phyloP scores from a whole-genome alignment of 2,113 vertebrate species.

The Bungarus multicinctus region DNA sequence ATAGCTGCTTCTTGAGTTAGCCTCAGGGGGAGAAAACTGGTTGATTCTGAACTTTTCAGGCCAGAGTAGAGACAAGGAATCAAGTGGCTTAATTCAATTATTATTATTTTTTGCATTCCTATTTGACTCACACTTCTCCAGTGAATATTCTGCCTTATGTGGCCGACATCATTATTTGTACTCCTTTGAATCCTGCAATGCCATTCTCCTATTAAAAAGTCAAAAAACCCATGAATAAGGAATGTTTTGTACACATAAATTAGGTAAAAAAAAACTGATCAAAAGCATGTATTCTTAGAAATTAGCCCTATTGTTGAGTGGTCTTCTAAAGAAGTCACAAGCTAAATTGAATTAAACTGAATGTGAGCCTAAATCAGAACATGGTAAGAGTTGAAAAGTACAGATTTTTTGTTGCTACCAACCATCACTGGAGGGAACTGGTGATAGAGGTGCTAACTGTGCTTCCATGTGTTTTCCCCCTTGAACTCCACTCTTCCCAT shows the following conservation, averaged over 20 bases:
- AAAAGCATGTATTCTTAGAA: not conserved
- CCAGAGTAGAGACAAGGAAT: not conserved
- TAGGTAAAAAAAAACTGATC: not conserved
- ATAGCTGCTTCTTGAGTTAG: not conserved
- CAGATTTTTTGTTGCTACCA: not conserved
- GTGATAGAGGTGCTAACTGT: not conserved
- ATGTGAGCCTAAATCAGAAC: not conserved
- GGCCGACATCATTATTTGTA: not conserved
- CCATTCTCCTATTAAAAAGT: not conserved
- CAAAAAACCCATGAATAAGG: not conserved
- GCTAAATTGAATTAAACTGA: not conserved
- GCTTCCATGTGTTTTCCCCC: not conserved
- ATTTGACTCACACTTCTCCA: not conserved
- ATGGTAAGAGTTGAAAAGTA: not conserved
- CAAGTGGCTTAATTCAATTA: not conserved
- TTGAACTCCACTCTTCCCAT: not conserved
- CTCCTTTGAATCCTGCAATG: not conserved
- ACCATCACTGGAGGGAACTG: not conserved
- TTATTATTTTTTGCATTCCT: not conserved
- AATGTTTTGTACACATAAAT: not conserved
- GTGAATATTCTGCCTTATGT: not conserved
- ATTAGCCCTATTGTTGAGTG: not conserved
- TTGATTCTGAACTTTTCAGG: not conserved
- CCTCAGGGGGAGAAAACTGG: not conserved
- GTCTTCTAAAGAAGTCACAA: not conserved